Evolutionary conservation across 2,797 vertebrate species (phyloP).

Genomic region (Mormyrus proboscirostris): DNA sequence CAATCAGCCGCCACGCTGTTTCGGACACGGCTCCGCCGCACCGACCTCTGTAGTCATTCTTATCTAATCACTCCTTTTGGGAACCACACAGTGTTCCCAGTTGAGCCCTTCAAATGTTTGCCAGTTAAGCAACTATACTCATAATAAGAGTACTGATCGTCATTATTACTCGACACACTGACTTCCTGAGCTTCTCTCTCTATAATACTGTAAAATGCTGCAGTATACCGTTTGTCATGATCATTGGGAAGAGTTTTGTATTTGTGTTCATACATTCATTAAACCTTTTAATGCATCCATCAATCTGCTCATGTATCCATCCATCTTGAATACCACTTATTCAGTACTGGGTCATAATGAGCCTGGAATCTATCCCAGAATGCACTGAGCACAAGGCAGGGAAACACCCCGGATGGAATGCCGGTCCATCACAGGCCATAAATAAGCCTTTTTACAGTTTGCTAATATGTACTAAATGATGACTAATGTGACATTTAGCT

Average conservation of each 20-base stretch:
- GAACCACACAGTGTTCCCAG: neutral
- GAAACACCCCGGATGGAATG: neutral
- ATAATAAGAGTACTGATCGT: neutral
- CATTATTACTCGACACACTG: neutral
- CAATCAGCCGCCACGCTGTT: constrained; percentile 55
- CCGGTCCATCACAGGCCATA: neutral
- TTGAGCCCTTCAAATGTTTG: neutral
- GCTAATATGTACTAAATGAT: constrained; percentile 5
- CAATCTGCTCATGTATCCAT: neutral
- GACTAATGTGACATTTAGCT: constrained; percentile 2
- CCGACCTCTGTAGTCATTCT: constrained; percentile 49
- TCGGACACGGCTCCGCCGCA: constrained; percentile 34
- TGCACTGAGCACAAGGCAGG: neutral
- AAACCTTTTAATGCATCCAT: neutral
- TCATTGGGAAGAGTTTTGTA: neutral
- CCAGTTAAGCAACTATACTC: neutral
- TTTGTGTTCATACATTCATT: neutral
- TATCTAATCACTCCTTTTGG: constrained; percentile 39
- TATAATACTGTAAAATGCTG: neutral
- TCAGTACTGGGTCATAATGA: neutral
- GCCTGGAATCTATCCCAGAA: neutral
- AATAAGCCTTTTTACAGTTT: constrained; percentile 7
- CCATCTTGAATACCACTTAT: neutral
- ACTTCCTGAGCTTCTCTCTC: neutral
- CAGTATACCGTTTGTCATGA: neutral